Base-by-base conservation (phyloP, 2,797 vertebrate genomes). In the Novumbra hubbsi region DNA sequence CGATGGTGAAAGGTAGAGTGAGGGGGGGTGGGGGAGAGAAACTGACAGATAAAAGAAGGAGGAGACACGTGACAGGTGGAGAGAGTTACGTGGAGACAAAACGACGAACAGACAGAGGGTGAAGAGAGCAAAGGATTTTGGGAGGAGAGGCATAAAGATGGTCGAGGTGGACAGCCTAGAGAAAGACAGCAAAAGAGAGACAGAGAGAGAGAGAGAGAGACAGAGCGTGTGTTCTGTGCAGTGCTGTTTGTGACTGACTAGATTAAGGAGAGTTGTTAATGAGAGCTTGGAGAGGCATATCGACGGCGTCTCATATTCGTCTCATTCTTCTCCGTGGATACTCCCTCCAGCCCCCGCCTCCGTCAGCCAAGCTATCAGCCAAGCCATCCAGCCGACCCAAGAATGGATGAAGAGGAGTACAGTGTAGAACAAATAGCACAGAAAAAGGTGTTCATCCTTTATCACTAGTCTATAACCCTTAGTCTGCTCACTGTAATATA, bases 161-260 rank as follows among this genome's bases (percentile, higher is more conserved):
- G 65, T n/a, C 34, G 45, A 75, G 76, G 55, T 70, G 81, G 60
- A 70, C 66, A 45, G 27, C 34, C 34, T 38, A 30, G 65, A 70
- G 30, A 55, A 45, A 73, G 49, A 30, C 30, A 71, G 67, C 65
- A 55, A 70, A 55, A 52, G 32, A 17, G 24, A 68, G 38, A 63
- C 27, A 63, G 65, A 68, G 48, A 57, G 69, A 16, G 62, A 64
- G 27, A 30, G 27, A 16, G 14, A 15, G 16, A 19, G 63, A 30
- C 28, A 34, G 34, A 21, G 65, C n/a, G 21, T 9, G 55, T 27
- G 21, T n/a, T 55, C n/a, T 21, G 52, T 60, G 55, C 55, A 4
- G 55, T 60, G 55, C 12, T 24, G 55, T 60, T 21, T 60, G 55
- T 60, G 55, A 60, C 55, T 60, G 55, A 60, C 55, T 60, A 60